Base-by-base conservation (phyloP, 2,888 invertebrate species). In the Drosophila hamatofila region DNA sequence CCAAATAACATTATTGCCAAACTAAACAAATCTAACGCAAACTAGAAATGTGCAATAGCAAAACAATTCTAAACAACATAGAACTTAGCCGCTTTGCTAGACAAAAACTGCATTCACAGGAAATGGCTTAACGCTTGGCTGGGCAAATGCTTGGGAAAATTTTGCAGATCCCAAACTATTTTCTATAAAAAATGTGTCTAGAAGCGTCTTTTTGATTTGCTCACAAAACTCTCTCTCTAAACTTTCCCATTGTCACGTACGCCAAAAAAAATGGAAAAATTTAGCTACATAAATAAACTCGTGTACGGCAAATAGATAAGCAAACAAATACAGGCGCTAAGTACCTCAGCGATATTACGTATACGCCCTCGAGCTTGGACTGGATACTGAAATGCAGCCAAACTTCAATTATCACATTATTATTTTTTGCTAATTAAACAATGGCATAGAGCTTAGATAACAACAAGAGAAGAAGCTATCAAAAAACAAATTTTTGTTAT, bases 371-470 rank as follows among this genome's bases (percentile, higher is more conserved):
- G 33, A 41, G 55, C 54, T 49, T 51, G 59, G 52, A 30, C 54
- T 49, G 54, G 62, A 63, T 75, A 72, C 65, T 54, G 61, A 67
- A 49, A 39, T 33, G 23, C 64, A 69, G 78, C 65, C 81, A 78
- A 88, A 81, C 78, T 76, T 81, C 76, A 89, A 89, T 90, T 90
- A 89, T 77, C 89, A 83, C 80, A 80, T 83, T 81, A 72, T 48
- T 48, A 58, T 58, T 42, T 81, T 75, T 68, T 68, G 81, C 80
- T 86, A 86, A 85, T 89, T 87, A 67, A 60, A 16, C 48, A 48
- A 37, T 37, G 37, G 35, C 57, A 23, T 42, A 35, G 58, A 46
- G 63, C 64, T 72, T 55, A 72, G 75, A 78, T 69, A 78, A 65
- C 37, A 77, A 66, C 35, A 12, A 62, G 30, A 58, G 33, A 49